These are phyloP conservation scores for Melanerpes aurifrons DNA, from an alignment of 2,113 vertebrate genomes.

Conservation along the genomic window DNA sequence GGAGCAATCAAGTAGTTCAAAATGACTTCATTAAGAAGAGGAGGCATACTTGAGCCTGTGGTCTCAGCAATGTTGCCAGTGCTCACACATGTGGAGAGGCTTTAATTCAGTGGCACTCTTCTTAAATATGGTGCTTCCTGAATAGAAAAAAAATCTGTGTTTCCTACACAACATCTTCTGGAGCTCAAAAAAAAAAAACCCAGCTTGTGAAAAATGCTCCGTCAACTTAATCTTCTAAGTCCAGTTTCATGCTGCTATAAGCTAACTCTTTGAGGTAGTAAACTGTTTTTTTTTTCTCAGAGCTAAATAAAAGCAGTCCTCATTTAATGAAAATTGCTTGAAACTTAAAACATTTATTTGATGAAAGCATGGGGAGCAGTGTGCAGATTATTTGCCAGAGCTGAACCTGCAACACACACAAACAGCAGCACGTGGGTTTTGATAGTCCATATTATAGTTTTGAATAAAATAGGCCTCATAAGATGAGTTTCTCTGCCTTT, in stretches of 20 bases:
- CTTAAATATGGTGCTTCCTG: not conserved
- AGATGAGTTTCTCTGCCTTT: constrained; percentile 22
- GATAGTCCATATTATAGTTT: not conserved
- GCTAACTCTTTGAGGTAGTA: not conserved
- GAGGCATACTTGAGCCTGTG: not conserved
- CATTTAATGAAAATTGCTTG: not conserved
- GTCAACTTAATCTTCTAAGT: not conserved
- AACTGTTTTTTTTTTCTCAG: not conserved
- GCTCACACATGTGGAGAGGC: not conserved
- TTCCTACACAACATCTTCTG: not conserved
- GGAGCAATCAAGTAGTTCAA: not conserved
- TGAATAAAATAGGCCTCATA: not conserved
- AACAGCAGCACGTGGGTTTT: not conserved
- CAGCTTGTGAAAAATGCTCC: not conserved
- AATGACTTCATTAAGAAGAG: not conserved
- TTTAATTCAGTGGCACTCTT: not conserved
- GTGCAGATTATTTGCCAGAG: not conserved
- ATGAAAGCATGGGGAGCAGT: not conserved
- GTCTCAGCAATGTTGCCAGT: not conserved
- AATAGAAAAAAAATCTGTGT: not conserved
- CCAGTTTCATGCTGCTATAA: not conserved
- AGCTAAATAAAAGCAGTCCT: not conserved
- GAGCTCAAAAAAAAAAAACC: not conserved
- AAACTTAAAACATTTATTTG: not conserved
- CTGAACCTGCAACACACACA: not conserved